Base-by-base conservation (phyloP, 1,140 invertebrate species). In the Formica selysi region DNA sequence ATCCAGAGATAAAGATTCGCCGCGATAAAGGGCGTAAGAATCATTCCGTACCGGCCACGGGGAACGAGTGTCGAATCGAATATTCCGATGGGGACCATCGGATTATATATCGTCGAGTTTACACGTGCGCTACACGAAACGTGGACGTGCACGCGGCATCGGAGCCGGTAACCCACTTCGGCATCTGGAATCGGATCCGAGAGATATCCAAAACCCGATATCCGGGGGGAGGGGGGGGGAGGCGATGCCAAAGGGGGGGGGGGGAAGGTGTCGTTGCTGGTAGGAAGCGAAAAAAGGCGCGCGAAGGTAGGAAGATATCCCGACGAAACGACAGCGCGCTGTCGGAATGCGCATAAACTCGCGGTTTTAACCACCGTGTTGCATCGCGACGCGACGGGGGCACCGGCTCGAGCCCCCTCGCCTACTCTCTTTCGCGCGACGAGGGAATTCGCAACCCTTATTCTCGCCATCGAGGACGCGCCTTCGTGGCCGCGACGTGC, bases 341-440 rank as follows among this genome's bases (percentile, higher is more conserved):
- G 91, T 91, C 87, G 89, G 89, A 89, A 91, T 89, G 87, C 87
- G 87, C 91, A 88, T 93, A 93, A 93, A 92, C 87, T 91, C 73
- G 86, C 78, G 76, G 88, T 83, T 91, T 92, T 91, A 91, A 87
- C 73, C 70, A 67, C 13, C 62, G 73, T 41, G 61, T 68, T 65
- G 76, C 64, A 22, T 62, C 57, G 73, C 83, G 44, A 51, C 59
- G 32, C 80, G 73, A 65, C 81, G 57, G 81, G 36, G 59, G 73
- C 81, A 84, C 41, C 59, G 8, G 65, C 76, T 57, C 3, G 13
- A 61, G 19, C 11, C 19, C n/a, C 22, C 54, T 44, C 59, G 61
- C 76, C 76, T 67, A 44, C 41, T 67, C 62, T 32, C 19, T 11
- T 36, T 81, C 71, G 59, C 41, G 22, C 41, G 19, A 70, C 70